Percentiles rank a stretch among this genome's conserved stretches.
Conservation (phyloP, 2,113 vertebrate genomes). For the Rallus limicola region DNA sequence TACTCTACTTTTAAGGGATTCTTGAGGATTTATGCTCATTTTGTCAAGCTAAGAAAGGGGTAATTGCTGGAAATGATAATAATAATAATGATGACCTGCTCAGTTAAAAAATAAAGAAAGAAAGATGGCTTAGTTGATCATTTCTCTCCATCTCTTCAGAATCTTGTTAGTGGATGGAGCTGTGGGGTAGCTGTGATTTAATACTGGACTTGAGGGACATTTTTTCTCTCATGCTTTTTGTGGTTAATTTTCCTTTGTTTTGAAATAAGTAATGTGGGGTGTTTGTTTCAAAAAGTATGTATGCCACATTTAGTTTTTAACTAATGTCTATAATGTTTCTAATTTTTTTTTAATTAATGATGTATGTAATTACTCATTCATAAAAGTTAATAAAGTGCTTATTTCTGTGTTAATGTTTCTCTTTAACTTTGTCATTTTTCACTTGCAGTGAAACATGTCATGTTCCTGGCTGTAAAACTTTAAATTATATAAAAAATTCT, state of each 20-base stretch:
- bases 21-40: background rate
- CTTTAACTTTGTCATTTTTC: constrained; percentile 42
- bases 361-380: background rate
- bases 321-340: background rate
- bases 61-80: background rate
- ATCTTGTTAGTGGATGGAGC: background rate
- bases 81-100: background rate
- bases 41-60: background rate
- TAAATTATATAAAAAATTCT: constrained; percentile 39
- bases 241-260: background rate
- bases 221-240: background rate
- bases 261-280: background rate
- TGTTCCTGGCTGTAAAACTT: constrained; percentile 49
- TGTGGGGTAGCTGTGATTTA: background rate
- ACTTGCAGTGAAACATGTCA: constrained; percentile 51
- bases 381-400: background rate
- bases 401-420: constrained; percentile 29
- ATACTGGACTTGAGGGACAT: background rate
- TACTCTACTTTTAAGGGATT: background rate
- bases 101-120: background rate
- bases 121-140: background rate
- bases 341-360: background rate
- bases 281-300: background rate
- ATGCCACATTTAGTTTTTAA: background rate
- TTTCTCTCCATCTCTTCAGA: background rate